A percentile compares a stretch with the other conserved stretches of the same genome.
phyloP scores from a whole-genome alignment of 2,113 vertebrate genomes.

The Tragulus kanchil region DNA sequence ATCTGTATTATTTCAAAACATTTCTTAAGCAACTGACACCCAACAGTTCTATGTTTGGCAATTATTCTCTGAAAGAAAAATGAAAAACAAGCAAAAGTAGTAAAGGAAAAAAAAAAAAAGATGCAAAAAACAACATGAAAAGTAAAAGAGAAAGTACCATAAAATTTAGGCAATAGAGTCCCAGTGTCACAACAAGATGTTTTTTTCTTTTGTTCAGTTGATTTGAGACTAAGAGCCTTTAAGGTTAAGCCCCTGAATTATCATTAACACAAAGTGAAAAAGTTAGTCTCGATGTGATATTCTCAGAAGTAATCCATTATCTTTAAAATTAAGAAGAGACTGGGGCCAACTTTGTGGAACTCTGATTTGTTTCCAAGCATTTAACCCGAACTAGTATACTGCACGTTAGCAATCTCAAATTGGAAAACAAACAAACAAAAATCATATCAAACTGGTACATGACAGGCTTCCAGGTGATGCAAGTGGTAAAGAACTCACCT shows the following conservation, averaged over 20 bases:
- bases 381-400: background rate
- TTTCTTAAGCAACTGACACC: background rate
- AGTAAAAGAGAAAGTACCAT: background rate
- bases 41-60: background rate
- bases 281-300: background rate
- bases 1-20: background rate
- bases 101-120: background rate
- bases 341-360: background rate
- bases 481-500: background rate
- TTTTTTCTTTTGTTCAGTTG: background rate
- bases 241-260: background rate
- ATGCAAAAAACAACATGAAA: background rate
- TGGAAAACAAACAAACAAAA: background rate
- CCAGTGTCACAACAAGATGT: background rate
- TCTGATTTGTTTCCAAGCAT: constrained; percentile 29
- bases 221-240: background rate
- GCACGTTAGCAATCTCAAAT: background rate
- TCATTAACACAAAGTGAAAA: background rate
- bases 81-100: background rate
- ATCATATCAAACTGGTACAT: background rate
- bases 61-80: background rate
- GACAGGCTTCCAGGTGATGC: background rate
- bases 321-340: background rate
- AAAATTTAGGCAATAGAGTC: background rate
- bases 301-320: background rate